Percentiles rank a stretch among this genome's conserved stretches.
These are phyloP conservation scores for Arctopsyche grandis DNA, from an alignment of 1,140 invertebrate species.

Conservation along the genomic window DNA sequence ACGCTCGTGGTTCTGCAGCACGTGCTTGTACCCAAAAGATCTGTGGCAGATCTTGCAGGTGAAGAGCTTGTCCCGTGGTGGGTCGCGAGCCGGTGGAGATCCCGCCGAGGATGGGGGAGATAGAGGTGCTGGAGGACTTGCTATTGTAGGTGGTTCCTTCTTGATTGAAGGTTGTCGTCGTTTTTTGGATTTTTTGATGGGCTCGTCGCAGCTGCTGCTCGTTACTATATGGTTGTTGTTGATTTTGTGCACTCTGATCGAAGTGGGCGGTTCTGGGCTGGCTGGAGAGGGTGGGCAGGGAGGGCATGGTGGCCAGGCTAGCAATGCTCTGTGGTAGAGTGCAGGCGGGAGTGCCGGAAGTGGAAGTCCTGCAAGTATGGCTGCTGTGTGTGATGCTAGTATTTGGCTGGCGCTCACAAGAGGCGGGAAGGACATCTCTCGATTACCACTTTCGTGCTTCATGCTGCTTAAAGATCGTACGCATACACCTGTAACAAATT, in stretches of 20 bases:
- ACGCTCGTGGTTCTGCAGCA: constrained; percentile 94
- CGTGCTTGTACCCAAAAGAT: constrained; percentile 94
- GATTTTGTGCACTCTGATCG: constrained; percentile 27
- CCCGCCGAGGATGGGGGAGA: constrained; percentile 63
- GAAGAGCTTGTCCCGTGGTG: constrained; percentile 82
- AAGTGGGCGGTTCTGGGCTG: constrained; percentile 41
- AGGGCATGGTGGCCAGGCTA: constrained; percentile 56
- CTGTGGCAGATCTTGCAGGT: constrained; percentile 87
- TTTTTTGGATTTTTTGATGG: constrained; percentile 57
- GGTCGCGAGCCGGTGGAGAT: constrained; percentile 66
- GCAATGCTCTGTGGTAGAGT: constrained; percentile 63
- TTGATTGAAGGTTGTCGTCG: constrained; percentile 21
- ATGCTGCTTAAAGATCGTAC: constrained; percentile 64
- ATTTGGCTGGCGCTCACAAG: constrained; percentile 62
- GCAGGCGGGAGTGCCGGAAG: constrained; percentile 63
- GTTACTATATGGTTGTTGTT: constrained; percentile 53
- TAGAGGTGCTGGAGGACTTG: constrained; percentile 59
- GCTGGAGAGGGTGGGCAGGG: constrained; percentile 17
- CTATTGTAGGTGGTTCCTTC: constrained; percentile 56
- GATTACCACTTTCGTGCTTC: constrained; percentile 59
- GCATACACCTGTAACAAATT: constrained; percentile 61
- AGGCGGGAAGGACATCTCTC: constrained; percentile 62
- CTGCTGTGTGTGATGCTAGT: constrained; percentile 63
- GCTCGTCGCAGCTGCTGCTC: constrained; percentile 41
- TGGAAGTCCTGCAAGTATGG: constrained; percentile 56